A percentile compares a stretch with the other conserved stretches of the same genome.
phyloP scores from a whole-genome alignment of 2,797 vertebrate species.

The Arctocebus calabarensis region DNA sequence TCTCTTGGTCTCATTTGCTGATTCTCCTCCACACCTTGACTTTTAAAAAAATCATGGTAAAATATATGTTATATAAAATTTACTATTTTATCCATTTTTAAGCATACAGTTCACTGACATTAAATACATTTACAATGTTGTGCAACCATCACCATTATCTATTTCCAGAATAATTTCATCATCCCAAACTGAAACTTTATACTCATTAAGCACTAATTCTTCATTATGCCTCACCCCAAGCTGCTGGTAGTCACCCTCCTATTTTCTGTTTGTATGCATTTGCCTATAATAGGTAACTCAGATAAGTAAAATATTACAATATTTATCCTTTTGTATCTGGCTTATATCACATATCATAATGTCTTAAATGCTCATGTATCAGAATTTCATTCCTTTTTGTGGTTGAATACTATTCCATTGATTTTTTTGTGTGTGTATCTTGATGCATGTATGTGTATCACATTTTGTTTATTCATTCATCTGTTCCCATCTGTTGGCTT shows the following conservation, averaged over 20 bases:
- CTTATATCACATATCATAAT: background rate
- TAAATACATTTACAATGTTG: conserved; percentile 4
- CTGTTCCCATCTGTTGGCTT: background rate
- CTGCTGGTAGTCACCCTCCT: background rate
- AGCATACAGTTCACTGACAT: background rate
- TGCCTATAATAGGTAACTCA: background rate
- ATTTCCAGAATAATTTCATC: conserved; percentile 32
- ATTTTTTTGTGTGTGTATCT: background rate
- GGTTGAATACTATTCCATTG: background rate
- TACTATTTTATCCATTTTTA: background rate
- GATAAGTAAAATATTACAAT: background rate
- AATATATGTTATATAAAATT: background rate
- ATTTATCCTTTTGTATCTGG: background rate
- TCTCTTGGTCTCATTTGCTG: background rate
- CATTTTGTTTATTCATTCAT: conserved; percentile 12
- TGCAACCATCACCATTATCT: background rate
- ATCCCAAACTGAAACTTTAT: conserved; percentile 11
- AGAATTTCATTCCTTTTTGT: conserved; percentile 34
- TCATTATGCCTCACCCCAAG: background rate
- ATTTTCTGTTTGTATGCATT: background rate
- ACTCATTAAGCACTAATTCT: background rate
- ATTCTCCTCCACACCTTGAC: background rate
- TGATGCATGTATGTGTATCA: background rate
- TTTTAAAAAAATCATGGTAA: background rate
- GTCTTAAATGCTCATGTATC: conserved; percentile 9